phyloP scores from a whole-genome alignment of 2,797 vertebrate species.

The Protonibea diacanthus region DNA sequence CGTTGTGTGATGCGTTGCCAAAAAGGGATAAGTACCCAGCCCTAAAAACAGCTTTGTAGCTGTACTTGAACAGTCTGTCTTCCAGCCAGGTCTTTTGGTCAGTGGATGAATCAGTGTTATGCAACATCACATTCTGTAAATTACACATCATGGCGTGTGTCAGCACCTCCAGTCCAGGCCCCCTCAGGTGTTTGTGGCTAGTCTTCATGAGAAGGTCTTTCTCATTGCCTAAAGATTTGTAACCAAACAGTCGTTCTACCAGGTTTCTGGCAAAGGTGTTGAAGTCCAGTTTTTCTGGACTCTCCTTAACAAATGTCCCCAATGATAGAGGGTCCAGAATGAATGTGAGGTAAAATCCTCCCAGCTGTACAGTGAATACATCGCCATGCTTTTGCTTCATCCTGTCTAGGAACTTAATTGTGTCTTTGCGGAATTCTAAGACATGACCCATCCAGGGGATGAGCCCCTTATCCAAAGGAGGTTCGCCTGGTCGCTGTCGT shows the following conservation, averaged over 20 bases:
- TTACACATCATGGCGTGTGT: slow-evolving; percentile 85
- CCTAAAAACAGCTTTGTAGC: slow-evolving; percentile 88
- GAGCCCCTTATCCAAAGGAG: slow-evolving; percentile 88
- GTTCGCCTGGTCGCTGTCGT: slow-evolving; percentile 79
- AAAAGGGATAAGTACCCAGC: slow-evolving; percentile 89
- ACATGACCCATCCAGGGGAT: slow-evolving; percentile 90
- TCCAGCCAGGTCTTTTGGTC: slow-evolving; percentile 81
- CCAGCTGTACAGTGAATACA: slow-evolving; percentile 88
- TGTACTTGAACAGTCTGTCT: slow-evolving; percentile 87
- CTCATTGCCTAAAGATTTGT: fast-evolving
- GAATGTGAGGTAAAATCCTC: slow-evolving; percentile 88
- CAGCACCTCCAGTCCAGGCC: slow-evolving; percentile 83
- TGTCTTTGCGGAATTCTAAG: slow-evolving; percentile 81
- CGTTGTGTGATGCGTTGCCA: slow-evolving; percentile 73
- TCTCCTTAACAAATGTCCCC: slow-evolving; percentile 76
- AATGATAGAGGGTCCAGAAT: slow-evolving; percentile 88
- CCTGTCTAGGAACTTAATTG: slow-evolving; percentile 81
- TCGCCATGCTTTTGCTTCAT: slow-evolving; percentile 89
- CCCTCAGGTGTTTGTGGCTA: slow-evolving; percentile 87
- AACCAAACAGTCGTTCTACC: slow-evolving; percentile 83
- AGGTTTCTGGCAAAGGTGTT: slow-evolving; percentile 70
- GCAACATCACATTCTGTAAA: slow-evolving; percentile 83
- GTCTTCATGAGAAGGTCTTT: slow-evolving; percentile 27
- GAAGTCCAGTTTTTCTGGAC: slow-evolving; percentile 84
- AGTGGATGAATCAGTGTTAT: slow-evolving; percentile 48